Evolutionary conservation across 2,113 vertebrate species (phyloP).

Genomic region (Capreolus pygargus): DNA sequence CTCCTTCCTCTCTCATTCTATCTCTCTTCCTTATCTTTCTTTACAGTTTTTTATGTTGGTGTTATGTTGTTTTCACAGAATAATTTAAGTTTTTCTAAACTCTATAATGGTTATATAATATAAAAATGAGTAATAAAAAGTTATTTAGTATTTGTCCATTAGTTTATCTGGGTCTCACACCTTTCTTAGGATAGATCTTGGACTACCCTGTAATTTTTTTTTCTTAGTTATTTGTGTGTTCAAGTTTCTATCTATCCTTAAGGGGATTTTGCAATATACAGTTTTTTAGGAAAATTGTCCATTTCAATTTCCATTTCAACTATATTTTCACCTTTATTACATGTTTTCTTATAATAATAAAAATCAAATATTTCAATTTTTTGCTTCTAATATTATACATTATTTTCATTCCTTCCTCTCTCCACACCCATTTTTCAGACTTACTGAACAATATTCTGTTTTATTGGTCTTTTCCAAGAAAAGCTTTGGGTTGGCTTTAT

Average conservation of each 20-base stretch:
- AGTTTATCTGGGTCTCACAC: neutral
- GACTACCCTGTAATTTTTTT: neutral
- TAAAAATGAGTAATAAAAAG: neutral
- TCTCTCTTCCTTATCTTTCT: neutral
- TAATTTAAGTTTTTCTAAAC: neutral
- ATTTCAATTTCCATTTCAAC: neutral
- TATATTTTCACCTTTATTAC: neutral
- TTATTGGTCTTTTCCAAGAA: neutral
- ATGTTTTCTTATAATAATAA: neutral
- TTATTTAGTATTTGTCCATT: neutral
- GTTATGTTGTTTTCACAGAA: constrained; percentile 4
- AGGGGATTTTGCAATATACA: constrained; percentile 1
- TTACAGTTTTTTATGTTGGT: neutral
- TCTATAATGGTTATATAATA: neutral
- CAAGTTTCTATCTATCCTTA: neutral
- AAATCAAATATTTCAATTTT: neutral
- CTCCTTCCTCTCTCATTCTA: neutral
- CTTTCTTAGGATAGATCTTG: constrained; percentile 12
- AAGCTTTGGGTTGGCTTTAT: neutral
- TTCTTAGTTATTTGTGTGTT: neutral
- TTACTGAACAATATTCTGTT: neutral
- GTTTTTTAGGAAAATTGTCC: neutral
- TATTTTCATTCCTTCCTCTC: neutral
- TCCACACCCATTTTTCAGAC: neutral
- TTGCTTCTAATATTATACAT: neutral